phyloP scores from a whole-genome alignment of 2,113 vertebrate genomes.

The Steatornis caripensis region DNA sequence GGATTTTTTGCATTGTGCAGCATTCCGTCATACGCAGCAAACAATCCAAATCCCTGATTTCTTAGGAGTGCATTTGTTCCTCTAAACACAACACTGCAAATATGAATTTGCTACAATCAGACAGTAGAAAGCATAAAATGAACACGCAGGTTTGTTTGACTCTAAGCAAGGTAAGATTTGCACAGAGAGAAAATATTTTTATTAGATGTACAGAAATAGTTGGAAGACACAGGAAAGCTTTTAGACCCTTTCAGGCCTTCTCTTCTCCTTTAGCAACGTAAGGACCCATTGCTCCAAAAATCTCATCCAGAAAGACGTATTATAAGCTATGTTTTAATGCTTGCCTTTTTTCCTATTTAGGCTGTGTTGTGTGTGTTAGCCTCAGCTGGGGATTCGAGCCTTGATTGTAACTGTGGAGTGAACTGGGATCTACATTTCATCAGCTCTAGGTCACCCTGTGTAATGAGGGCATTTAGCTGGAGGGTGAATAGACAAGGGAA shows the following conservation, averaged over 20 bases:
- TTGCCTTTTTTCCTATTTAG: not conserved
- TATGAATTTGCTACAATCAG: not conserved
- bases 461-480: slow-evolving; percentile 40
- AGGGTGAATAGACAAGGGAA: not conserved
- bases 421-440: slow-evolving; percentile 22
- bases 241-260: not conserved
- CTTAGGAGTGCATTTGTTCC: not conserved
- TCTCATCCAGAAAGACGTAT: not conserved
- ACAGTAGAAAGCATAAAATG: not conserved
- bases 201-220: not conserved
- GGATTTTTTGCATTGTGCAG: not conserved
- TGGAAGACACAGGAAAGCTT: not conserved
- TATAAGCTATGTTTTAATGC: not conserved
- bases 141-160: not conserved
- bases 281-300: not conserved
- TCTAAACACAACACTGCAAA: not conserved
- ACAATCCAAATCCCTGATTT: not conserved
- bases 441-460: not conserved
- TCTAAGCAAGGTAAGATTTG: not conserved
- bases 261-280: not conserved
- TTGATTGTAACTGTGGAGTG: not conserved
- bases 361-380: not conserved
- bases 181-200: not conserved
- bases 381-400: not conserved
- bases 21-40: not conserved